Conservation (phyloP, 2,113 vertebrate genomes). For the Otus sunia region DNA sequence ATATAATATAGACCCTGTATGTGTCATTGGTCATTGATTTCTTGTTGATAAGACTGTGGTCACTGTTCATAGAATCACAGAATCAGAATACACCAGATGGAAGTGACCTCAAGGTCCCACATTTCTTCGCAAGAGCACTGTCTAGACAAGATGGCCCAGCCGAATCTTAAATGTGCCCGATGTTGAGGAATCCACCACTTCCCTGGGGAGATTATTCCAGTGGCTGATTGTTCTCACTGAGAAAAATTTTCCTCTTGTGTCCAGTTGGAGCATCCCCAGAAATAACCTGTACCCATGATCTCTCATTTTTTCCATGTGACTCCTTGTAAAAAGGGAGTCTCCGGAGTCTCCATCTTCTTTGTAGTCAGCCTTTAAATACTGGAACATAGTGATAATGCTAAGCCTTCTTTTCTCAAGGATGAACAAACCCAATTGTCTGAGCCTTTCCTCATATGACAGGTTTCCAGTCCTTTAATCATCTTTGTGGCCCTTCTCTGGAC, state of each 20-base stretch:
- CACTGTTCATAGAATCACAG: neutral
- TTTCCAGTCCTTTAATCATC: neutral
- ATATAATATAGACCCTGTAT: neutral
- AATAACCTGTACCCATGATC: neutral
- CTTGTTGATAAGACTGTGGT: neutral
- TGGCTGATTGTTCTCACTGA: neutral
- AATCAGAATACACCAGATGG: neutral
- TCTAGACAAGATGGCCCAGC: neutral
- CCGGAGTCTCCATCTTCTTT: neutral
- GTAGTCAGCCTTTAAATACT: neutral
- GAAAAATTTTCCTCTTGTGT: neutral
- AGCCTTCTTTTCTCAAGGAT: neutral
- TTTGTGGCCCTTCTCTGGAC: neutral
- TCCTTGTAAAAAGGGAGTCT: neutral
- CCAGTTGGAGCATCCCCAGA: neutral
- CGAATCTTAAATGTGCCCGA: neutral
- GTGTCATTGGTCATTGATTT: neutral
- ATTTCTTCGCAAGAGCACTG: neutral
- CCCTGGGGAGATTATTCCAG: neutral
- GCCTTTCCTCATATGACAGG: neutral
- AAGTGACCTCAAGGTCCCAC: neutral
- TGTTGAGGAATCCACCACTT: neutral
- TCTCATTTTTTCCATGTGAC: neutral
- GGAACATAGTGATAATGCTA: neutral
- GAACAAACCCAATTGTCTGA: neutral